A percentile compares a stretch with the other conserved stretches of the same genome.
phyloP scores from a whole-genome alignment of 1,140 invertebrate genomes.

The Brachystomella parvula region DNA sequence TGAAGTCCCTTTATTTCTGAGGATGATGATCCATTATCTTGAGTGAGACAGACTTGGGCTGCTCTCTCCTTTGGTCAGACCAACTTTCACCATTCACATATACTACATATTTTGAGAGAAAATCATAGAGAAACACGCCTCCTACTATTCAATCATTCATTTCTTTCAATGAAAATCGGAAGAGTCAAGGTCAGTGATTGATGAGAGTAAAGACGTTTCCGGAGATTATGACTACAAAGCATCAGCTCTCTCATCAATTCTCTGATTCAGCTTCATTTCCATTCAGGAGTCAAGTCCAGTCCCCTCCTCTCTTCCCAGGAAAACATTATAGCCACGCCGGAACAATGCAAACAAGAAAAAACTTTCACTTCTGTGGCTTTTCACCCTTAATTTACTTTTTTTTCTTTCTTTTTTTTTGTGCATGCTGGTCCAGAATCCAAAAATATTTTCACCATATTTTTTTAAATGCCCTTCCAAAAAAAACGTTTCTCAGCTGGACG shows the following conservation, averaged over 20 bases:
- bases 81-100: background rate
- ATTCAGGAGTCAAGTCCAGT: background rate
- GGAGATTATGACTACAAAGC: background rate
- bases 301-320: background rate
- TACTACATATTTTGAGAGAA: too few species aligned
- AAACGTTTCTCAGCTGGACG: too few species aligned
- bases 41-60: background rate
- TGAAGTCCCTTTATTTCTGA: background rate
- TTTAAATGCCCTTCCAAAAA: too few species aligned
- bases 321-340: background rate
- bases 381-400: too few species aligned
- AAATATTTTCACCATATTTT: too few species aligned
- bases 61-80: background rate
- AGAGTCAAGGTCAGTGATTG: constrained; percentile 10
- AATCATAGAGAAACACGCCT: background rate
- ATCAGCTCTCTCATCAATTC: too few species aligned
- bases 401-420: too few species aligned
- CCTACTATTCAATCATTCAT: constrained; percentile 2
- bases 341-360: background rate
- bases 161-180: background rate
- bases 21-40: constrained; percentile 12
- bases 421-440: too few species aligned
- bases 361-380: too few species aligned
- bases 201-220: constrained; percentile 1
- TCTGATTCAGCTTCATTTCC: background rate